phyloP scores from a whole-genome alignment of 2,113 vertebrate genomes.

The Scytalopus superciliaris region DNA sequence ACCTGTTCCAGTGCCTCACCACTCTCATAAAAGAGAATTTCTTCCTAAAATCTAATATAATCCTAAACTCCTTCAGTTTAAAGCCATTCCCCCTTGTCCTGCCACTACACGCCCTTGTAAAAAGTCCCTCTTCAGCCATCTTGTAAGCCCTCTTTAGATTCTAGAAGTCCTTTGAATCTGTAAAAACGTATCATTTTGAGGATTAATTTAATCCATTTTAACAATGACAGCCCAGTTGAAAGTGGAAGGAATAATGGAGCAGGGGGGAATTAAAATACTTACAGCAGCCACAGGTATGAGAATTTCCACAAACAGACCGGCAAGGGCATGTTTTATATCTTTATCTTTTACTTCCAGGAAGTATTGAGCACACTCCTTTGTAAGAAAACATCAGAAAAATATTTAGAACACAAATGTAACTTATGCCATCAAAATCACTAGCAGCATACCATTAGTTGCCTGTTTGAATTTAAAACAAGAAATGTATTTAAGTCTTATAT shows the following conservation, averaged over 20 bases:
- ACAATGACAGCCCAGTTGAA: not conserved
- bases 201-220: not conserved
- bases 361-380: slow-evolving; percentile 96
- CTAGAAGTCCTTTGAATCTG: not conserved
- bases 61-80: not conserved
- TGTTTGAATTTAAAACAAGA: not conserved
- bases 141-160: not conserved
- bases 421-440: not conserved
- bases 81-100: not conserved
- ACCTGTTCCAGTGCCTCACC: not conserved
- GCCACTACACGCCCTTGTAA: no score
- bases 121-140: not conserved
- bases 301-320: slow-evolving; percentile 98
- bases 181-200: not conserved
- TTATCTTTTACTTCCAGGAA: slow-evolving; percentile 99
- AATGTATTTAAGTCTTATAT: not conserved
- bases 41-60: not conserved
- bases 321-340: slow-evolving; percentile 96
- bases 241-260: rapidly evolving
- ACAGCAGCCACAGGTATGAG: slow-evolving; percentile 98
- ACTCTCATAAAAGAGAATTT: not conserved
- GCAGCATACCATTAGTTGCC: not conserved
- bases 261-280: slow-evolving; percentile 69
- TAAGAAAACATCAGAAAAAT: not conserved
- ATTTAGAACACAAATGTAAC: not conserved